Evolutionary conservation across 2,888 invertebrate species (phyloP).

Genomic region (Dicroscelio sp.): DNA sequence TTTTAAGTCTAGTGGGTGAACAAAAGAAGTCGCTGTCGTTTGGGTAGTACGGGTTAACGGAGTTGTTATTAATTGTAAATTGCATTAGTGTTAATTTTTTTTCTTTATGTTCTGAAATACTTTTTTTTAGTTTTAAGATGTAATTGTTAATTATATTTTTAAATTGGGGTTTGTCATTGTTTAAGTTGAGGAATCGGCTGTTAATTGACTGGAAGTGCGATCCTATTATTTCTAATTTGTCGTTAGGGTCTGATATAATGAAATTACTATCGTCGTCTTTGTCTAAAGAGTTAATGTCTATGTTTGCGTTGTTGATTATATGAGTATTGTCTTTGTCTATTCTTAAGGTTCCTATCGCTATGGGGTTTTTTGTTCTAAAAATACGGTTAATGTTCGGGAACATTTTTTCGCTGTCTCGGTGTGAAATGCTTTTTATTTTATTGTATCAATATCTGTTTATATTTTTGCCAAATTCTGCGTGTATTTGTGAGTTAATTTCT

Average conservation of each 20-base stretch:
- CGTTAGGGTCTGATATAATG: neutral
- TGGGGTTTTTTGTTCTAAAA: conserved; percentile 26
- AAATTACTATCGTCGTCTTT: neutral
- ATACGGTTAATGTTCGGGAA: conserved; percentile 58
- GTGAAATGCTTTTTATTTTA: conserved; percentile 24
- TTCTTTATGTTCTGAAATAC: neutral
- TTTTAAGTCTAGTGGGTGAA: neutral
- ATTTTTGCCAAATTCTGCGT: neutral
- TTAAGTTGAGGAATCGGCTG: neutral
- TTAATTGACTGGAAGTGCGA: neutral
- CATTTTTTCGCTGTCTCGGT: conserved; percentile 26
- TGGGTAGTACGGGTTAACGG: neutral
- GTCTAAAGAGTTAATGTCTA: neutral
- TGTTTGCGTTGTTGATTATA: neutral
- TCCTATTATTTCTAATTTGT: neutral
- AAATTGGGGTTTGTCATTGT: neutral
- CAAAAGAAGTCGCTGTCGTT: conserved; percentile 21
- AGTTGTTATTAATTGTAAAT: neutral
- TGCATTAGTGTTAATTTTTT: no score
- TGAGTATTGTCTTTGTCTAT: neutral
- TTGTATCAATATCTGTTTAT: conserved; percentile 47
- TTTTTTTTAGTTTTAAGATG: neutral
- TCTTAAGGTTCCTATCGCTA: neutral
- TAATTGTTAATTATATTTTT: neutral
- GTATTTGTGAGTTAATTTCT: conserved; percentile 1